phyloP scores from a whole-genome alignment of 2,797 vertebrate genomes.

The Iguana delicatissima region DNA sequence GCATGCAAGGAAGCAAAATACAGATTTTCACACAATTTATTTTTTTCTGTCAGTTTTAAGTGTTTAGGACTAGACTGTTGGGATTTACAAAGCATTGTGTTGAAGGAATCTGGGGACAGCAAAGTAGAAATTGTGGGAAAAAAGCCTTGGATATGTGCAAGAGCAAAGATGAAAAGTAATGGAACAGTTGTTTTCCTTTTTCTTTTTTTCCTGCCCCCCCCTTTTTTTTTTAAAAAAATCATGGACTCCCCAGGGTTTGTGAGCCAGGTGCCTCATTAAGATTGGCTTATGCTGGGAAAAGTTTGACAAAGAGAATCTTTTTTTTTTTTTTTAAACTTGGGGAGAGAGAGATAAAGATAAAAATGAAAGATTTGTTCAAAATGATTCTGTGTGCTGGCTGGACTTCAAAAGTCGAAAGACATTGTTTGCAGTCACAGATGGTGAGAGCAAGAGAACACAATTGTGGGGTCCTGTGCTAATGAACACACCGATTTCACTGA shows the following conservation, averaged over 20 bases:
- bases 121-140: rapidly evolving
- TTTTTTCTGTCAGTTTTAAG: constrained; percentile 7
- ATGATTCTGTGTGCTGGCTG: constrained; percentile 55
- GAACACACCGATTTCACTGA: constrained; percentile 62
- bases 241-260: constrained; percentile 38
- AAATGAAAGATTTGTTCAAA: constrained; percentile 61
- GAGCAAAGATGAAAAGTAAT: background rate
- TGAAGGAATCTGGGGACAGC: constrained; percentile 9
- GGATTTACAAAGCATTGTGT: constrained; percentile 36
- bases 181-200: constrained; percentile 19
- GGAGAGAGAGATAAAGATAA: constrained; percentile 49
- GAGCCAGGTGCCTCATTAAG: constrained; percentile 55
- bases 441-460: constrained; percentile 63
- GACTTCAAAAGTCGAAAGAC: constrained; percentile 66
- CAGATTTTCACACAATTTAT: background rate
- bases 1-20: constrained; percentile 20
- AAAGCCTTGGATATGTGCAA: background rate
- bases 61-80: rapidly evolving
- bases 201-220: background rate
- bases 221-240: background rate
- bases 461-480: constrained; percentile 53
- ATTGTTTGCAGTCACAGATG: constrained; percentile 77
- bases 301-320: background rate
- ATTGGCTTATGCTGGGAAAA: constrained; percentile 28
- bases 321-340: constrained; percentile 37